Evolutionary conservation across 2,113 vertebrate genomes (phyloP), one percentile per base, ranked within the genome.

Genomic region (Nannospalax galili): DNA sequence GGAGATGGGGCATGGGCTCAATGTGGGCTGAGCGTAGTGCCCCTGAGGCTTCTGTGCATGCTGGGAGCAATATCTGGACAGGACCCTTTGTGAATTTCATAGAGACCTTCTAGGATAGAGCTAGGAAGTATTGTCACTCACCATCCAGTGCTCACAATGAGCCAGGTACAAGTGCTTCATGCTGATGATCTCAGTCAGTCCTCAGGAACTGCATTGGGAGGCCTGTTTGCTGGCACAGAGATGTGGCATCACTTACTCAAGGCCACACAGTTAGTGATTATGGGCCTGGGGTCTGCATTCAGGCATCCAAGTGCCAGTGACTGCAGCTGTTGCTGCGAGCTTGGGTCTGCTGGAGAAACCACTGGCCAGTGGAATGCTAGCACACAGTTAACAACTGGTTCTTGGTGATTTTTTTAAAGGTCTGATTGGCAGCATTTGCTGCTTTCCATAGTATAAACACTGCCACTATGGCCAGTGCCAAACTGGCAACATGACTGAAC

Each of bases 1-100:
- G 22, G 0, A 19, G n/a, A 45, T 64, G n/a, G 1, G 4, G 28
- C 40, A 35, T 30, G 7, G 6, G 22, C 0, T 84, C 30, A 45
- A 28, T 19, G 42, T 15, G 19, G 0, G 26, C 14, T 78, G 28
- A 28, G 45, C 7, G 26, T 17, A 64, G 56, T 32, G 11, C 67
- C 40, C 35, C 22, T 0, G 1, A 9, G 77, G 35, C 37, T 48
- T 65, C 52, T 72, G 40, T 11, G 40, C 28, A 15, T 32, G 48
- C 37, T 45, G 22, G 58, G 69, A 77, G 35, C 88, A 42, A 1
- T 5, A 12, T 52, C 24, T 58, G 73, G 75, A 48, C 45, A 45
- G n/a, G 40, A 70, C 12, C 30, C 28, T 42, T 73, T 32, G 28
- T 26, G 56, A 35, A 56, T 28, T 26, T 16, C 24, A 56, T 12